phyloP scores from a whole-genome alignment of 1,140 invertebrate species.

The Calliphora vicina region DNA sequence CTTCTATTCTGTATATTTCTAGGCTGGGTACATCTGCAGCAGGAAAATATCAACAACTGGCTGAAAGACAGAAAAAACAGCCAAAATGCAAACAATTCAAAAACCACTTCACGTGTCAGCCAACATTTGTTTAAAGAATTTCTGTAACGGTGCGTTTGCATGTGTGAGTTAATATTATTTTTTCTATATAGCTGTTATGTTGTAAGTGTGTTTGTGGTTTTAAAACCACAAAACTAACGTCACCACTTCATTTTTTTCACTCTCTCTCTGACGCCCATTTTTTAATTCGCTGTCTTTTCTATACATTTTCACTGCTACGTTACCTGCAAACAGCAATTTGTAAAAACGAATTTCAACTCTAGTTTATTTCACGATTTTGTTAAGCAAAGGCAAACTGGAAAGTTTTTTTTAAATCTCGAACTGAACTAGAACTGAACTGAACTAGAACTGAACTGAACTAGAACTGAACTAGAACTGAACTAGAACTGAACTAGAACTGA shows the following conservation, averaged over 20 bases:
- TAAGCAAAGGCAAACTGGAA: no score
- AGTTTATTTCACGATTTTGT: no score
- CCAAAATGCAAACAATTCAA: constrained; percentile 28
- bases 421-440: no score
- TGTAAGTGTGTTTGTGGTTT: neutral
- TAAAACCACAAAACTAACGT: constrained; percentile 16
- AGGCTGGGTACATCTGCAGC: neutral
- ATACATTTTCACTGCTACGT: no score
- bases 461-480: no score
- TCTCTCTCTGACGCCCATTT: neutral
- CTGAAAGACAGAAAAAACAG: neutral
- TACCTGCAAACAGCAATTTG: no score
- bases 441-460: no score
- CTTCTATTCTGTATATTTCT: neutral
- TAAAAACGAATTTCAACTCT: no score
- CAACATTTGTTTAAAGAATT: constrained; percentile 20
- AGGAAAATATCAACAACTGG: neutral
- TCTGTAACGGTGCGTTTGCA: neutral
- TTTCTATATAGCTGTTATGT: neutral
- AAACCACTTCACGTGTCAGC: constrained; percentile 24
- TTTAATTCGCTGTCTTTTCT: no score
- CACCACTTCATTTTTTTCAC: neutral
- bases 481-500: no score
- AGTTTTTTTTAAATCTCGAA: no score
- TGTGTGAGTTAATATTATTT: neutral